These are phyloP conservation scores for Charadrius vociferus DNA, from an alignment of 2,113 vertebrate genomes.

Conservation along the genomic window DNA sequence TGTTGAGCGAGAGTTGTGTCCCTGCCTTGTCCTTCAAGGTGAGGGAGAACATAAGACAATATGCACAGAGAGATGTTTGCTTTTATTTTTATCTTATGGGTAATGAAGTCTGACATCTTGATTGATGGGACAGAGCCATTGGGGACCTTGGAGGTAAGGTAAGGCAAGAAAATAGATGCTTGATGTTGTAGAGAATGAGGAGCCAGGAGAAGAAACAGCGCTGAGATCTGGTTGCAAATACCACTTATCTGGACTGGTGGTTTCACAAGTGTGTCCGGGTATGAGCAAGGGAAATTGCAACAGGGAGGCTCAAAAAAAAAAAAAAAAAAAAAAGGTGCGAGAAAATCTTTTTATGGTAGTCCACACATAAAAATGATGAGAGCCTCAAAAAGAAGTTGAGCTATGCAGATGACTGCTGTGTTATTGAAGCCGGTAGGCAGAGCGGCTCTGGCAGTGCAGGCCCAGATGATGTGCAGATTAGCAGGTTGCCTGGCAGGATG, in stretches of 20 bases:
- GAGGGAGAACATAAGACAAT: not conserved
- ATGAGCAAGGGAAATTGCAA: not conserved
- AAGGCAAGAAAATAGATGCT: not conserved
- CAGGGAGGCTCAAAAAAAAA: not conserved
- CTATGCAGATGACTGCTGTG: not conserved
- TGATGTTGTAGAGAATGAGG: not conserved
- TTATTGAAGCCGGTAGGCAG: not conserved
- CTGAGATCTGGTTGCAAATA: not conserved
- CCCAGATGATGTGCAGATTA: not conserved
- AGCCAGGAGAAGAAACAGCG: not conserved
- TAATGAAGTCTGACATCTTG: not conserved
- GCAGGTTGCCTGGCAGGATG: not conserved
- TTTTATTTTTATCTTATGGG: conserved; percentile 31
- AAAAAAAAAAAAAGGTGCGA: not conserved
- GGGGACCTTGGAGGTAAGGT: not conserved
- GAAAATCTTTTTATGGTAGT: not conserved
- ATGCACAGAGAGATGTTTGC: not conserved
- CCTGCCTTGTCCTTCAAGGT: not conserved
- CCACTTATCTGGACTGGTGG: not conserved
- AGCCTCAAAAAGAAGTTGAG: not conserved
- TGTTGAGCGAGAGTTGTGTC: not conserved
- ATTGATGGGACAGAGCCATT: not conserved
- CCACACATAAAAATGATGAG: not conserved
- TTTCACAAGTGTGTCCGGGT: not conserved
- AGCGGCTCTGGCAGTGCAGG: not conserved